Percentiles rank a stretch among this genome's conserved stretches.
These are phyloP conservation scores for Bovichtus variegatus DNA, from an alignment of 2,797 vertebrate genomes.

Conservation along the genomic window DNA sequence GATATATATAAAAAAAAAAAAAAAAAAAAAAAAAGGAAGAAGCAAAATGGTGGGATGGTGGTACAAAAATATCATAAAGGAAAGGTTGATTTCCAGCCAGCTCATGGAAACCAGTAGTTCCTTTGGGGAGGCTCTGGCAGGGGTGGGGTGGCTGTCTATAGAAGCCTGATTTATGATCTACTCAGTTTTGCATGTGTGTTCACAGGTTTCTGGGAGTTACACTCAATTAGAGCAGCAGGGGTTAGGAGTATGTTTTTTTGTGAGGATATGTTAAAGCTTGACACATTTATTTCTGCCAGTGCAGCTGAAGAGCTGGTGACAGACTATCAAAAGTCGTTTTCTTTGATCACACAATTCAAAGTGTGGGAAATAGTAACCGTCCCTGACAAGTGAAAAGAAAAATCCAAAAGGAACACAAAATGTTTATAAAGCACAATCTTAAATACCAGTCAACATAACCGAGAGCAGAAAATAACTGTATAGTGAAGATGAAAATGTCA, in stretches of 20 bases:
- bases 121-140: constrained; percentile 53
- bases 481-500: constrained; percentile 62
- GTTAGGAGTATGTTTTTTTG: constrained; percentile 72
- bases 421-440: constrained; percentile 78
- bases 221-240: constrained; percentile 82
- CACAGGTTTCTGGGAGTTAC: constrained; percentile 80
- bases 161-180: constrained; percentile 75
- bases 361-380: constrained; percentile 78
- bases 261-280: constrained; percentile 82
- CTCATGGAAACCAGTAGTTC: constrained; percentile 68
- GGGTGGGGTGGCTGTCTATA: constrained; percentile 65
- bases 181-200: constrained; percentile 77
- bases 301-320: constrained; percentile 78
- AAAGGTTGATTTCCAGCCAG: constrained; percentile 62
- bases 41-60: constrained; percentile 18
- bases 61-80: constrained; percentile 60
- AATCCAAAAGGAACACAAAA: constrained; percentile 72
- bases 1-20: background rate
- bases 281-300: constrained; percentile 81
- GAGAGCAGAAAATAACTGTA: constrained; percentile 33
- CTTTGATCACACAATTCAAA: constrained; percentile 83
- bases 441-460: constrained; percentile 59
- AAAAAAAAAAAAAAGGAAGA: background rate
- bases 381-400: constrained; percentile 77
- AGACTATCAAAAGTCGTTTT: constrained; percentile 82